Base-by-base conservation (phyloP, 2,797 vertebrate species). In the Bryconaethiops microstoma region DNA sequence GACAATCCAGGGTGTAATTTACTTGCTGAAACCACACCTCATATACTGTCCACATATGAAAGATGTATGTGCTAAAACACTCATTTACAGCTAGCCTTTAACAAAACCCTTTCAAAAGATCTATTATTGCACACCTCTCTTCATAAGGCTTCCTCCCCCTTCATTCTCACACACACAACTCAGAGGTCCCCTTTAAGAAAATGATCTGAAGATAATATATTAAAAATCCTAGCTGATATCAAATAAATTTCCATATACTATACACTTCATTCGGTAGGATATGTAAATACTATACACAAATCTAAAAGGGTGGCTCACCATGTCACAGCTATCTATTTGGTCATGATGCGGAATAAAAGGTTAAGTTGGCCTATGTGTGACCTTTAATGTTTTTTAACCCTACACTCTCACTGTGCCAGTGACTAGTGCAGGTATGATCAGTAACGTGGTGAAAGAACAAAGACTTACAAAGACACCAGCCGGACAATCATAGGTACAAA, bases 41-140 rank as follows among this genome's bases (percentile, higher is more conserved):
- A 65, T 35, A 76, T 48, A 35, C 35, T 70, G 82, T 72, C 54
- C 35, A 40, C 39, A 54, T 70, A 59, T 21, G 65, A 77, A 81
- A 79, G 83, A 78, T 83, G 42, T 25, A 82, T 79, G 77, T 52
- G 55, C 10, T 71, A 73, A 80, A 55, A 85, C 86, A 81, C 76
- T 83, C 80, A 74, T 59, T 35, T 14, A 80, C 67, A 79, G 77
- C 62, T 52, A 84, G 57, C 74, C 39, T 81, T 35, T 67, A 16
- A 82, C 35, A 75, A 79, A 79, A 84, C 57, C 60, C 60, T 8
- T 35, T 82, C 65, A 81, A 77, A n/a, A 69, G 60, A 78, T 74
- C 79, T 76, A 89, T 93, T 94, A 94, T 94, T 95, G 94, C 93
- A 94, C 92, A 90, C 80, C 52, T 89, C 90, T 93, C 90, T 88